These are phyloP conservation scores for Papilio xuthus DNA, from an alignment of 1,140 invertebrate species.

Conservation along the genomic window DNA sequence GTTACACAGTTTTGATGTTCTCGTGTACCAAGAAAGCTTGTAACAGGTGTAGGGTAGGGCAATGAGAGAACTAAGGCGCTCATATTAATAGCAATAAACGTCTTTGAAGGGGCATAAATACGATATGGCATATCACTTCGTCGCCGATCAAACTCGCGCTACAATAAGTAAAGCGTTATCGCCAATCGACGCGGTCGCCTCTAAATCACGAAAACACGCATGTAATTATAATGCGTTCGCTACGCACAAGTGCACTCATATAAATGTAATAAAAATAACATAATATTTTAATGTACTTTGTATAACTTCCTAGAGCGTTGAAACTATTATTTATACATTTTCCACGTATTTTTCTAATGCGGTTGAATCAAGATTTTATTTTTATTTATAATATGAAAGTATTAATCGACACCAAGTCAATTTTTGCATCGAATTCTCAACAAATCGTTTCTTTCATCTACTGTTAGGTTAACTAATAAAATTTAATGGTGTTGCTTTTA, in stretches of 20 bases:
- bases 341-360: too few relatives aligned
- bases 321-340: background rate
- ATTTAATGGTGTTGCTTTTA: conserved; percentile 19
- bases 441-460: conserved; percentile 19
- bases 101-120: conserved; percentile 69
- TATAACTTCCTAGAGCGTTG: too few relatives aligned
- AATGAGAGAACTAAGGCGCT: conserved; percentile 49
- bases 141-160: conserved; percentile 57
- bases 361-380: too few relatives aligned
- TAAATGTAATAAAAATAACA: too few relatives aligned
- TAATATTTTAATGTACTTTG: too few relatives aligned
- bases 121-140: conserved; percentile 60
- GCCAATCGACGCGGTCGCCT: conserved; percentile 57
- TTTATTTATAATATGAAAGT: background rate
- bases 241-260: background rate
- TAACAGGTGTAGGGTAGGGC: conserved; percentile 52
- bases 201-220: conserved; percentile 62
- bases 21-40: conserved; percentile 34
- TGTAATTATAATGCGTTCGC: conserved; percentile 39
- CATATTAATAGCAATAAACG: conserved; percentile 74
- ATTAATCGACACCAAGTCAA: too few relatives aligned
- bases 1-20: too few relatives aligned
- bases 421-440: background rate
- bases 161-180: conserved; percentile 75
- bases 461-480: conserved; percentile 31